Evolutionary conservation across 2,113 vertebrate genomes (phyloP).

Genomic region (Lathamus discolor): DNA sequence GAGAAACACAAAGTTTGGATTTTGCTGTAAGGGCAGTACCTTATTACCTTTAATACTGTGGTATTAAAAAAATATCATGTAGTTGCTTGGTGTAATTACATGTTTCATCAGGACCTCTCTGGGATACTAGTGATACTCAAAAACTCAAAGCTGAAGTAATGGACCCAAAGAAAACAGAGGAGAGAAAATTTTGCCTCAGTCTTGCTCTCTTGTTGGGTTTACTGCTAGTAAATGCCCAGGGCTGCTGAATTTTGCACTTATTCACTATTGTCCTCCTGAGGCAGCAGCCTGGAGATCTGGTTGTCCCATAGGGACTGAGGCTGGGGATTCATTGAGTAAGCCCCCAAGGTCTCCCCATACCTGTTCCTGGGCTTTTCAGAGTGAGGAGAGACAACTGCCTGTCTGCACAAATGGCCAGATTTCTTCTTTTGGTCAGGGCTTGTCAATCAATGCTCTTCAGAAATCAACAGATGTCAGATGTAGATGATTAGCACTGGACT

Average conservation of each 20-base stretch:
- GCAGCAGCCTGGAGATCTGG: neutral
- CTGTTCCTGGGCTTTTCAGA: neutral
- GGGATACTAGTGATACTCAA: neutral
- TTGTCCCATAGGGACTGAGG: neutral
- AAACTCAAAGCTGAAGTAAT: neutral
- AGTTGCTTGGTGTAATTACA: neutral
- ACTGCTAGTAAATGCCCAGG: neutral
- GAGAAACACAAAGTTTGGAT: neutral
- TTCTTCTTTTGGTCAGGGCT: neutral
- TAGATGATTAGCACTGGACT: neutral
- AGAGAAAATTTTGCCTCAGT: neutral
- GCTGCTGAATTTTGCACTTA: neutral
- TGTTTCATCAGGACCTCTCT: neutral
- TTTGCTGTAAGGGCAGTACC: neutral
- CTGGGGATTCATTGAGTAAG: neutral
- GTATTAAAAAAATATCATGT: neutral
- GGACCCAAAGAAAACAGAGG: neutral
- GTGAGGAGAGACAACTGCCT: neutral
- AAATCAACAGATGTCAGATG: neutral
- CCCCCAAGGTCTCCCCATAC: rapidly evolving
- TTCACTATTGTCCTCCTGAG: neutral
- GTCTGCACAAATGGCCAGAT: neutral
- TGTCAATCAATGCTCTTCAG: neutral
- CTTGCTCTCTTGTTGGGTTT: neutral
- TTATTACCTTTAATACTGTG: neutral